Base-by-base conservation (phyloP, 1,140 invertebrate genomes). In the Dryas iulia region DNA sequence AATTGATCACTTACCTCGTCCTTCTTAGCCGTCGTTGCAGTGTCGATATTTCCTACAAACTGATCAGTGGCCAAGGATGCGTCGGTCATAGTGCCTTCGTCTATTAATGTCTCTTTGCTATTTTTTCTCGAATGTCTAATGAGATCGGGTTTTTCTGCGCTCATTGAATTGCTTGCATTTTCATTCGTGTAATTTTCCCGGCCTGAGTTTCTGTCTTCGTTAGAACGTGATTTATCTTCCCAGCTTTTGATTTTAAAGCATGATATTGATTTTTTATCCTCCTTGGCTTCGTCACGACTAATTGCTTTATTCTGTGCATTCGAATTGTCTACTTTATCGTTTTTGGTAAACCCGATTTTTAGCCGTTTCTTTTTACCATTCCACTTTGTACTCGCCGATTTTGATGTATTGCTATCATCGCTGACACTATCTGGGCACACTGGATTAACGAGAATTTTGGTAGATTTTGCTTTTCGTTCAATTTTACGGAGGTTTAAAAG, bases 161-260 rank as follows among this genome's bases (percentile, higher is more conserved):
- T 84, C 73, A 88, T 83, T 67, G 77, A 77, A 77, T 90, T 90
- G 79, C 79, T 89, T 28, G 78, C 77, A 65, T 90, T 90, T 73
- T 90, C 87, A 72, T 89, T 86, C 28, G 74, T 80, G 76, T 84
- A 89, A 63, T 90, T 89, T 57, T 90, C 86, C 73, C 76, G 79
- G 11, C 76, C 79, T 33, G 76, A 84, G 73, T 77, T 87, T 60
- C 76, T 78, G 52, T 90, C 87, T 61, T 87, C 82, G 66, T 77
- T 83, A 63, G 74, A 76, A 61, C 81, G 80, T 79, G 83, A 81
- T 78, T 87, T 90, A 82, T 87, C 81, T 59, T 84, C 82, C 8
- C 81, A 72, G 76, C 81, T 81, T 83, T 87, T 89, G 68, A 87
- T 86, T 86, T 91, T 91, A 79, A 91, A 91, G 81, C 89, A 91